These are phyloP conservation scores for Ptilodon capucinus DNA, from an alignment of 2,888 invertebrate genomes.

Conservation along the genomic window DNA sequence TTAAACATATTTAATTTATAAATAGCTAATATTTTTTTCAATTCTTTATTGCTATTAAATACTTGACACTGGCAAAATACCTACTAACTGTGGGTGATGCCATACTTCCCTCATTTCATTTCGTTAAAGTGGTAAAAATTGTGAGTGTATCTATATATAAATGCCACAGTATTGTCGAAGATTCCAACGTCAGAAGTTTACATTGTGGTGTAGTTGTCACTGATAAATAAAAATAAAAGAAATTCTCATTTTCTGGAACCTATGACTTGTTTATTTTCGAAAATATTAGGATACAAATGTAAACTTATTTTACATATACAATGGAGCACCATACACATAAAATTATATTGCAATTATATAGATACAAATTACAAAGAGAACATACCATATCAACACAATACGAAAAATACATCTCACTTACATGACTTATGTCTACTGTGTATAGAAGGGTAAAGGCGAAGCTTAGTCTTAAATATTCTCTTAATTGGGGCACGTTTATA, in stretches of 20 bases:
- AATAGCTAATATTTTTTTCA: no score
- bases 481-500: constrained; percentile 48
- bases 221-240: constrained; percentile 8
- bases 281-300: constrained; percentile 76
- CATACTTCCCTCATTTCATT: no score
- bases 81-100: no score
- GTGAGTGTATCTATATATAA: no score
- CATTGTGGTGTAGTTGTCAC: no score
- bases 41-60: no score
- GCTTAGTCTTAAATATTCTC: constrained; percentile 56
- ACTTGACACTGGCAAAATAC: no score
- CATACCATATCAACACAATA: constrained; percentile 44
- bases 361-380: constrained; percentile 37
- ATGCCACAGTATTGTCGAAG: no score
- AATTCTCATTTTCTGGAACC: constrained; percentile 44
- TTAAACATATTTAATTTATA: no score
- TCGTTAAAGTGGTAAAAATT: no score
- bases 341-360: constrained; percentile 63
- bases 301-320: constrained; percentile 65
- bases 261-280: constrained; percentile 74
- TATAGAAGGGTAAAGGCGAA: constrained; percentile 66
- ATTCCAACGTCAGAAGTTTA: no score
- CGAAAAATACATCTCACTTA: constrained; percentile 57
- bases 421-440: constrained; percentile 48
- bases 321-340: constrained; percentile 78